Evolutionary conservation across 1,140 invertebrate species (phyloP), one percentile per base, ranked within the genome.

Genomic region (Trichonephila clavata): DNA sequence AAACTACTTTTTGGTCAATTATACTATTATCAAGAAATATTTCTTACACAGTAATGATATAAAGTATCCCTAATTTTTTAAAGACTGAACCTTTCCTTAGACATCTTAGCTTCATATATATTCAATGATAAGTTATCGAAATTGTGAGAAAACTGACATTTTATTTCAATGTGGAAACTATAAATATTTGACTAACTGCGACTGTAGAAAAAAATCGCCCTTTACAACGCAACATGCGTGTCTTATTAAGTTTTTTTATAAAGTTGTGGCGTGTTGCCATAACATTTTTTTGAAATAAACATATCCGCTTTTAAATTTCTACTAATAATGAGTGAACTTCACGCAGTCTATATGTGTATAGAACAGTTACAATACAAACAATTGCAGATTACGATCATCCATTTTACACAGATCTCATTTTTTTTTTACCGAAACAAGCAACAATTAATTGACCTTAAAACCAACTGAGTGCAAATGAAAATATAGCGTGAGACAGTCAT

Each of bases 371-470:
- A 77, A 32, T 77, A 24, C n/a, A 32, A 32, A 3, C 18, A 77
- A 32, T 77, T 32, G 7, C 43, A 43, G 50, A 50, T 84, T 57
- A 59, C 57, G 81, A 59, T 84, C 43, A 84, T 5, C 50, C 20
- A n/a, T 84, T 43, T n/a, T 14, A n/a, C n/a, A 57, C n/a, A 43
- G 21, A 84, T 84, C n/a, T 43, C 57, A 4, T 84, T 84, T 84
- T 21, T 13, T 39, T 39, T 39, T 39, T 39, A 39, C 32, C 2
- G 32, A 24, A 43, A 50, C 81, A n/a, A 61, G 20, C 61, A 86
- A 86, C 84, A 86, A 61, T 86, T 86, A 86, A 59, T 60, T 86
- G 84, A 86, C 84, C 84, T 86, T 86, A 86, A 86, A 86, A 86
- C 24, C n/a, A 63, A n/a, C 59, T 86, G 16, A 61, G 3, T 18